Evolutionary conservation across 2,113 vertebrate species (phyloP).

Genomic region (human): GRCh38 chrY:7415001-7415500

Average conservation of each 20-base stretch:
- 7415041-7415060: background rate
- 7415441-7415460: slow-evolving; percentile 11
- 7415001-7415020: background rate
- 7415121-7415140: background rate
- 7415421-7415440: background rate
- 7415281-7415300: background rate
- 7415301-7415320: background rate
- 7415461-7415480: background rate
- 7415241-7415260: accelerated
- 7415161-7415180: background rate
- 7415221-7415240: background rate
- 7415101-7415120: background rate
- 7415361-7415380: background rate
- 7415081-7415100: background rate
- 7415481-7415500: background rate
- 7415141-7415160: accelerated
- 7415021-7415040: background rate
- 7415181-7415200: accelerated
- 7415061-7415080: background rate
- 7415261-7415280: background rate
- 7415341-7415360: background rate
- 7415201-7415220: accelerated
- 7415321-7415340: background rate
- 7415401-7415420: slow-evolving; percentile 29
- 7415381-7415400: slow-evolving; percentile 1